Percentiles rank a stretch among this genome's conserved stretches.
Evolutionary conservation across 2,113 vertebrate species (phyloP).

Genomic region (Cololabis saira): DNA sequence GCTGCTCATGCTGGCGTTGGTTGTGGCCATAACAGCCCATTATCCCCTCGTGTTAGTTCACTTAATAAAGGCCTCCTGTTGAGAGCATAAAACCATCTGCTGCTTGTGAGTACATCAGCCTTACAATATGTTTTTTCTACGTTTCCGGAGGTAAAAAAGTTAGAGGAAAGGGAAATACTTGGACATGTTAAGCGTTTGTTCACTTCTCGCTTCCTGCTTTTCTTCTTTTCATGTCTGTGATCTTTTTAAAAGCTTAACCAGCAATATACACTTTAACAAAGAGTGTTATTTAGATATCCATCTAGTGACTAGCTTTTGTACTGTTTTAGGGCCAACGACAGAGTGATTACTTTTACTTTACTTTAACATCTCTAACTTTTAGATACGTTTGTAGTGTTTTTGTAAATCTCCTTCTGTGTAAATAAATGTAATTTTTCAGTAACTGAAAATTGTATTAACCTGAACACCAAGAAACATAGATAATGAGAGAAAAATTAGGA

Average conservation of each 20-base stretch:
- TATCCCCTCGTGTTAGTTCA: too few relatives aligned
- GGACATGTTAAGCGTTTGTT: too few relatives aligned
- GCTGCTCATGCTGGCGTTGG: too few relatives aligned
- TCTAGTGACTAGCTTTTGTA: neutral
- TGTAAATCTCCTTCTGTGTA: conserved; percentile 49
- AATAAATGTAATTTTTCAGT: conserved; percentile 64
- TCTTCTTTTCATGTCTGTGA: neutral
- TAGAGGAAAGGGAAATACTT: too few relatives aligned
- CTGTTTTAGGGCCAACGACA: neutral
- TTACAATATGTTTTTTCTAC: too few relatives aligned
- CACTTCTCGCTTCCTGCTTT: too few relatives aligned
- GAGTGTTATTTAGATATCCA: neutral
- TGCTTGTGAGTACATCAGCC: too few relatives aligned
- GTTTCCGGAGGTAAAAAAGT: too few relatives aligned
- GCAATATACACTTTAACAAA: too few relatives aligned
- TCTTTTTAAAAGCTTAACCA: neutral
- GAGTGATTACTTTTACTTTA: neutral
- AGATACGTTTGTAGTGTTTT: neutral
- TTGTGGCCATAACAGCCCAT: too few relatives aligned
- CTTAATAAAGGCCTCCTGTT: too few relatives aligned
- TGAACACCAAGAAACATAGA: conserved; percentile 32
- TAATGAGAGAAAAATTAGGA: conserved; percentile 37
- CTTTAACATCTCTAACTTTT: conserved; percentile 34
- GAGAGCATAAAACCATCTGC: too few relatives aligned
- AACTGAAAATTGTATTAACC: conserved; percentile 40